These are phyloP conservation scores for Vultur gryphus DNA, from an alignment of 2,797 vertebrate genomes.

Conservation along the genomic window DNA sequence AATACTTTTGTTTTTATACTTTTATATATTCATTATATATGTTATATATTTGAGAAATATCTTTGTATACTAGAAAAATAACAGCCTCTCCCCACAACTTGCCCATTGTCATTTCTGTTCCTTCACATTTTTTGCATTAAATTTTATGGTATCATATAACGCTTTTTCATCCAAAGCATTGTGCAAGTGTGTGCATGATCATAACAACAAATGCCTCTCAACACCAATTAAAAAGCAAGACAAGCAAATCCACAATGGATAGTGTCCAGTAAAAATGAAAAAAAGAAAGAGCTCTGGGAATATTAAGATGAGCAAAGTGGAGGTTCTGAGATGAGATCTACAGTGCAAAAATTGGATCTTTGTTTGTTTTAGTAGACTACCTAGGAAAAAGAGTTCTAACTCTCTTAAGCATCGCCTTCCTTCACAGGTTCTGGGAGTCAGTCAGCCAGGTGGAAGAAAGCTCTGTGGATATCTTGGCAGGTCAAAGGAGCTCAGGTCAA, in stretches of 20 bases:
- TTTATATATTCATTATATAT: not conserved
- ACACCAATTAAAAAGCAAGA: not conserved
- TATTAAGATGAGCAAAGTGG: not conserved
- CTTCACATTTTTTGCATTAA: not conserved
- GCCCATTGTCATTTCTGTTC: not conserved
- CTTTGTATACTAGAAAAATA: not conserved
- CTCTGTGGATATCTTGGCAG: not conserved
- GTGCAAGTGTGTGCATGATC: not conserved
- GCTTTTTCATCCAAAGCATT: not conserved
- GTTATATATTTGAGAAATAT: not conserved
- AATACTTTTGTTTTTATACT: not conserved
- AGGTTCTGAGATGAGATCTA: not conserved
- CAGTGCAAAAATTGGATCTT: not conserved
- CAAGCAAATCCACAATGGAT: not conserved
- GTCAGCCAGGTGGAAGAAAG: not conserved
- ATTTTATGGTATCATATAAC: not conserved
- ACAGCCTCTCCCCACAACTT: not conserved
- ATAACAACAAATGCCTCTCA: not conserved
- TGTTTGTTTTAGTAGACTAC: not conserved
- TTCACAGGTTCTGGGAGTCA: not conserved
- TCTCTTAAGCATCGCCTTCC: not conserved
- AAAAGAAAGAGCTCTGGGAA: accelerated
- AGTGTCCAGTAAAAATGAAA: not conserved
- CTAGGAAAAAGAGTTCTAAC: not conserved
- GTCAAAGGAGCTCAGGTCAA: not conserved